Conservation (phyloP, 2,797 vertebrate species). For the Peromyscus aztecus region DNA sequence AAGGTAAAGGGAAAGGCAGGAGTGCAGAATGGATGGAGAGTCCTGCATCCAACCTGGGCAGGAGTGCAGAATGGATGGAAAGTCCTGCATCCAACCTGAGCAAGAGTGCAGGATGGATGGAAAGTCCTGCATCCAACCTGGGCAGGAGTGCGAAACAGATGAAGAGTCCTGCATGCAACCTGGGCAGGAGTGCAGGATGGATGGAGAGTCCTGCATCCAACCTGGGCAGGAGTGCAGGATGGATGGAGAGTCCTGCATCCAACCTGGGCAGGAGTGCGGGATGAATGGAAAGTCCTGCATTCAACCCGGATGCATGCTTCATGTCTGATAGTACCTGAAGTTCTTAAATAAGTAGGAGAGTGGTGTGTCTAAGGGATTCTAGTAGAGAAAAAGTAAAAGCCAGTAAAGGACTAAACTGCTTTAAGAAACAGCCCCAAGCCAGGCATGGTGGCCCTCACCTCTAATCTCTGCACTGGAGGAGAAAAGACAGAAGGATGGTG, state of each 20-base stretch:
- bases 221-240: not conserved
- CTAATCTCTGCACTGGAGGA: not conserved
- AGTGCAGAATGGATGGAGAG: not conserved
- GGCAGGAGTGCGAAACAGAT: not conserved
- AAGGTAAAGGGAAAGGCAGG: not conserved
- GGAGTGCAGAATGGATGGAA: fast-evolving
- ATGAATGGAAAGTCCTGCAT: not conserved
- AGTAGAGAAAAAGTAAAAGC: not conserved
- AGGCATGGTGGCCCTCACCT: not conserved
- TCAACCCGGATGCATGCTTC: not conserved
- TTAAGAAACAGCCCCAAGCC: not conserved
- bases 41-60: not conserved
- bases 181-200: not conserved
- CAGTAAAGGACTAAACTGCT: not conserved
- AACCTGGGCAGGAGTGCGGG: not conserved
- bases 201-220: not conserved
- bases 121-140: not conserved
- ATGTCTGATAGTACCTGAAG: not conserved
- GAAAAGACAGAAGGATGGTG: not conserved
- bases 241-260: not conserved
- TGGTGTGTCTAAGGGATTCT: not conserved
- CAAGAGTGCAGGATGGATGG: fast-evolving
- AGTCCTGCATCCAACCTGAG: not conserved
- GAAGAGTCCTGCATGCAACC: not conserved
- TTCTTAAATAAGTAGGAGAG: not conserved